phyloP scores from a whole-genome alignment of 2,797 vertebrate species.

The Gymnothorax javanicus region DNA sequence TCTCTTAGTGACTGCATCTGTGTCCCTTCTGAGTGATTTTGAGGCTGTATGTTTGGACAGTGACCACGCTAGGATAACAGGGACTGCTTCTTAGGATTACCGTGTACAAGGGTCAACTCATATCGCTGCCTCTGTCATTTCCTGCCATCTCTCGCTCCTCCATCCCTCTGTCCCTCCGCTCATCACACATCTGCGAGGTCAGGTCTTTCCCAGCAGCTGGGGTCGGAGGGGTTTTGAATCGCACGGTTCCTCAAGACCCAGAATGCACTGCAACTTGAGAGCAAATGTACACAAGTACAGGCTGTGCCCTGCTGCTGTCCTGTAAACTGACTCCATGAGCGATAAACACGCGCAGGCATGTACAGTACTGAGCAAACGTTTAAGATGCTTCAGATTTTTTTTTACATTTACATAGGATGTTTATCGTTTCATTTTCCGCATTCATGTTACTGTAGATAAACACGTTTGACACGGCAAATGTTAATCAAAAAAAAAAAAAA shows the following conservation, averaged over 20 bases:
- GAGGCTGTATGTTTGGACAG: background rate
- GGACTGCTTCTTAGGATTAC: background rate
- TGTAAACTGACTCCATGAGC: slow-evolving; percentile 12
- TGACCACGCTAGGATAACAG: background rate
- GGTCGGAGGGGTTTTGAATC: background rate
- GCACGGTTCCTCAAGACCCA: slow-evolving; percentile 4
- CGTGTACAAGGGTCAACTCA: background rate
- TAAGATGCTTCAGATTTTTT: too few species aligned
- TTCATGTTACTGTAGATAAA: too few species aligned
- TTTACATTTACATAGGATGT: too few species aligned
- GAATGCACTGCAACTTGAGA: slow-evolving; percentile 9
- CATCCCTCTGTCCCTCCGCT: background rate
- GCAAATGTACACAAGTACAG: background rate
- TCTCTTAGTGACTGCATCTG: background rate
- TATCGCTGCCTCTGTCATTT: slow-evolving; percentile 5
- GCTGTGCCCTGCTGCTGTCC: background rate
- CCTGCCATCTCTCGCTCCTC: background rate
- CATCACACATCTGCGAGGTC: background rate
- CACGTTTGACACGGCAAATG: too few species aligned
- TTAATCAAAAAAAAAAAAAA: too few species aligned
- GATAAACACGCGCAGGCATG: background rate
- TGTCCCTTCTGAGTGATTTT: background rate
- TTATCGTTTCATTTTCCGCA: too few species aligned
- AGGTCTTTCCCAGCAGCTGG: background rate
- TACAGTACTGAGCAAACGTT: too few species aligned